phyloP scores from a whole-genome alignment of 2,888 invertebrate species.

The Sialis fuliginosa region DNA sequence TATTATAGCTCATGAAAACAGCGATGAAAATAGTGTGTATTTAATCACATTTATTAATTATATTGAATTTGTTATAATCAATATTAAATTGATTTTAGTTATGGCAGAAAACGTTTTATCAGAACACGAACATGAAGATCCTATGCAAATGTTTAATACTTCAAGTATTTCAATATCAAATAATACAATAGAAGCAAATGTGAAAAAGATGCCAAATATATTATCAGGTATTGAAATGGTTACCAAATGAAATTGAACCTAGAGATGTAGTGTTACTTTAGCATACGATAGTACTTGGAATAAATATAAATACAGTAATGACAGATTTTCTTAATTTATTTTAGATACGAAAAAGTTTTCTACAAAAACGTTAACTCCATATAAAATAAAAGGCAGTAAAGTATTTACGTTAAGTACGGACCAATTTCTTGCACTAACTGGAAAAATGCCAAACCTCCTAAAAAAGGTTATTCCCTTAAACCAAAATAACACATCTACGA shows the following conservation, averaged over 20 bases:
- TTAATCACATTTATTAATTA: no score
- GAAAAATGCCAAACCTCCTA: conserved; percentile 10
- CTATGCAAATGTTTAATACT: no score
- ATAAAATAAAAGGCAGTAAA: conserved; percentile 24
- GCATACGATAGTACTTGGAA: no score
- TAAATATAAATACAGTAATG: no score
- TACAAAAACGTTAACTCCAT: conserved; percentile 16
- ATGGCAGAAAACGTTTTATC: no score
- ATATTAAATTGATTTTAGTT: no score
- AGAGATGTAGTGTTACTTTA: conserved; percentile 47
- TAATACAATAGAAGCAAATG: not conserved
- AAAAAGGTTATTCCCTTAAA: conserved; percentile 14
- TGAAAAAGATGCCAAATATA: conserved; percentile 4
- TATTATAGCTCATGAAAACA: no score
- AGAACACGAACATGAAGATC: no score
- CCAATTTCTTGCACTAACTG: conserved; percentile 26
- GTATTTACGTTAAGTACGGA: conserved; percentile 33
- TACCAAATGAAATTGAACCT: conserved; percentile 46
- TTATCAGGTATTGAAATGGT: conserved; percentile 1
- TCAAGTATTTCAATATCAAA: no score
- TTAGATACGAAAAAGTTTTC: conserved; percentile 20
- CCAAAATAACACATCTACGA: conserved; percentile 12
- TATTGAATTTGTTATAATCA: no score
- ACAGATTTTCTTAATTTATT: conserved; percentile 29
- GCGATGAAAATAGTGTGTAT: no score